Evolutionary conservation across 1,140 invertebrate genomes (phyloP).

Genomic region (Drosophila saltans): DNA sequence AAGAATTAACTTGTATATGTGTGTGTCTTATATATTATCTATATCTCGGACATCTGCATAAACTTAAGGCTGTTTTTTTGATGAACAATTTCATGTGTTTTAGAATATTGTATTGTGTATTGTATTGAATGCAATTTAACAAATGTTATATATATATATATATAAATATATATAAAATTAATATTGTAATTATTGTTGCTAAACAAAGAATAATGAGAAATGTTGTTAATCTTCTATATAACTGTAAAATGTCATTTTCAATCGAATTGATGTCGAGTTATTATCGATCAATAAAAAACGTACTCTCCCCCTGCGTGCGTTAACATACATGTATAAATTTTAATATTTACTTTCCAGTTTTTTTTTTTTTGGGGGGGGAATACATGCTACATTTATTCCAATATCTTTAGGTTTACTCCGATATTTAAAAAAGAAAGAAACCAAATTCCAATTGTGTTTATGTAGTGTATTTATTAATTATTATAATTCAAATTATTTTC

Average conservation of each 20-base stretch:
- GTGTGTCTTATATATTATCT: slow-evolving; percentile 3
- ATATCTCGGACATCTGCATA: slow-evolving; percentile 50
- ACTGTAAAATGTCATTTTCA: slow-evolving; percentile 68
- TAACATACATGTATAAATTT: not conserved
- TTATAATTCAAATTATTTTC: slow-evolving; percentile 48
- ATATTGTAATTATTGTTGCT: slow-evolving; percentile 70
- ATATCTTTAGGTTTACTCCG: no score
- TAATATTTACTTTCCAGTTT: no score
- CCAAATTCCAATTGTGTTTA: not conserved
- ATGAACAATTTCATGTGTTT: slow-evolving; percentile 73
- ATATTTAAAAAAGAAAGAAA: no score
- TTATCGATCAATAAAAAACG: slow-evolving; percentile 51
- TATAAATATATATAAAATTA: slow-evolving; percentile 14
- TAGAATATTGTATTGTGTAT: slow-evolving; percentile 69
- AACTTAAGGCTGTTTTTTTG: slow-evolving; percentile 77
- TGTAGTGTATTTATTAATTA: slow-evolving; percentile 57
- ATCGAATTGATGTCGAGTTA: slow-evolving; percentile 63
- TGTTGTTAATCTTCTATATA: slow-evolving; percentile 66
- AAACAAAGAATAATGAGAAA: slow-evolving; percentile 32
- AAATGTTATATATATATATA: slow-evolving; percentile 51
- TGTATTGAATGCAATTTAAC: slow-evolving; percentile 58
- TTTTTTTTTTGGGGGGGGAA: no score
- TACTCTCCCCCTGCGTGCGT: not conserved
- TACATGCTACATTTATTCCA: no score
- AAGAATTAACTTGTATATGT: not conserved